Conservation (phyloP, 2,888 invertebrate species). For the Gnatocerus cornutus region DNA sequence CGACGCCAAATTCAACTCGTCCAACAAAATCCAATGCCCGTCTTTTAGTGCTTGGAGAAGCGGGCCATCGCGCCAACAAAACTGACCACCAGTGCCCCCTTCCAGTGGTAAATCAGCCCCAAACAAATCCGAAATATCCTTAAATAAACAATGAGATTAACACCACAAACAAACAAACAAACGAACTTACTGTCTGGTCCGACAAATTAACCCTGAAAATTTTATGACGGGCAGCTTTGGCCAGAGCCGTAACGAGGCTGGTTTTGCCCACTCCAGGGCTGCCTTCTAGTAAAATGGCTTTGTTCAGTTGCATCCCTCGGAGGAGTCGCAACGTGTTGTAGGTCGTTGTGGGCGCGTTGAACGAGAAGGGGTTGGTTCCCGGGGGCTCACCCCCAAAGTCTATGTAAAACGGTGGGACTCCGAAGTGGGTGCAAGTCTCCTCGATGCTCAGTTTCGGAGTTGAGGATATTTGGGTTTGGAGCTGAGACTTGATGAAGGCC, state of each 20-base stretch:
- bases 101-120: conserved; percentile 98
- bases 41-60: conserved; percentile 92
- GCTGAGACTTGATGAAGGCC: conserved; percentile 75
- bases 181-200: conserved; percentile 89
- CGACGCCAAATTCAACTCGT: conserved; percentile 98
- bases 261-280: conserved; percentile 99
- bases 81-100: conserved; percentile 88
- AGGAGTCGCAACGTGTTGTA: conserved; percentile 89
- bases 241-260: conserved; percentile 92
- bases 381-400: conserved; percentile 70
- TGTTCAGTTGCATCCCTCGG: conserved; percentile 90
- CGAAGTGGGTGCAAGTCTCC: conserved; percentile 73
- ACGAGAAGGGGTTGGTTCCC: conserved; percentile 76
- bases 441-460: conserved; percentile 61
- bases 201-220: conserved; percentile 97
- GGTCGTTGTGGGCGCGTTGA: conserved; percentile 85
- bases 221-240: conserved; percentile 86
- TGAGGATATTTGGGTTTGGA: conserved; percentile 54
- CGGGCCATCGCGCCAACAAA: conserved; percentile 97
- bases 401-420: conserved; percentile 86
- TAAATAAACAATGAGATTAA: conserved; percentile 4
- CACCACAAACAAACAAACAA: no score
- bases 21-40: conserved; percentile 96
- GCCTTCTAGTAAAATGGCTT: conserved; percentile 96
- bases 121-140: conserved; percentile 97